Evolutionary conservation across 2,113 vertebrate species (phyloP).

Genomic region (Corvus cornix): DNA sequence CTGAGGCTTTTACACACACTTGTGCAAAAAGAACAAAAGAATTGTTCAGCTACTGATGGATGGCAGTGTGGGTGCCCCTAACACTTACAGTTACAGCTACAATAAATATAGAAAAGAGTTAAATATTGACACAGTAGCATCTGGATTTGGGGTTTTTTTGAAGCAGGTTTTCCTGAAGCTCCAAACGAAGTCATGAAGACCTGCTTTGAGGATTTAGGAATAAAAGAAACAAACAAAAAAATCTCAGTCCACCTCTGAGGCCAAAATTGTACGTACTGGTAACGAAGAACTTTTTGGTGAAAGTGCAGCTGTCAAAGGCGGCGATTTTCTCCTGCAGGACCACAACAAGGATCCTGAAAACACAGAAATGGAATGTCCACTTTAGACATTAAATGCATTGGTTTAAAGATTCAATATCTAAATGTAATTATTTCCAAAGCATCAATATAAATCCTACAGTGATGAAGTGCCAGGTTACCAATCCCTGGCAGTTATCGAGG

Average conservation of each 20-base stretch:
- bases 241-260: background rate
- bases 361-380: background rate
- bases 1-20: background rate
- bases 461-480: slow-evolving; percentile 37
- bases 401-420: slow-evolving; percentile 42
- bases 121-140: background rate
- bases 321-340: slow-evolving; percentile 98
- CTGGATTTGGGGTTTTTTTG: background rate
- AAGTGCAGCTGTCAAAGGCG: slow-evolving; percentile 97
- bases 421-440: slow-evolving; percentile 63
- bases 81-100: background rate
- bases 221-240: background rate
- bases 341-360: slow-evolving; percentile 89
- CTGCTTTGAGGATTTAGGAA: background rate
- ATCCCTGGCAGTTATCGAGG: slow-evolving; percentile 25
- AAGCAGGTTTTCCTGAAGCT: background rate
- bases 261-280: slow-evolving; percentile 84
- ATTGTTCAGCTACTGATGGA: background rate
- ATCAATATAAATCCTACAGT: slow-evolving; percentile 12
- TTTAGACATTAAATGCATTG: slow-evolving; percentile 2
- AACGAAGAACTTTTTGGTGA: slow-evolving; percentile 98
- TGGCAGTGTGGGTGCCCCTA: background rate
- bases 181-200: background rate
- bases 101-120: background rate
- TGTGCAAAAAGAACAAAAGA: background rate